phyloP scores from a whole-genome alignment of 1,140 invertebrate genomes.

The Ruditapes philippinarum region DNA sequence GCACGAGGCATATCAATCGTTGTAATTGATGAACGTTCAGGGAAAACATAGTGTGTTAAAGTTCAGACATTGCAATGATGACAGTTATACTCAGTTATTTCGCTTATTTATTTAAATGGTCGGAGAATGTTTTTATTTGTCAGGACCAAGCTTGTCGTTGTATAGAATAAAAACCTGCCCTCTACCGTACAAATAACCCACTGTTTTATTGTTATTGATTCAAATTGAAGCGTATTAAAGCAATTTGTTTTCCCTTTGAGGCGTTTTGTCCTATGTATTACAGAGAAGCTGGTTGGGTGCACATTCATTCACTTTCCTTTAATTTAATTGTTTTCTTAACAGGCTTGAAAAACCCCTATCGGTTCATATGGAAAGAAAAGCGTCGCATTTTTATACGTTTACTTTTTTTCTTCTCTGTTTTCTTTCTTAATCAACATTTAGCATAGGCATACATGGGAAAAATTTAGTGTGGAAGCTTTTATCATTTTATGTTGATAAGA shows the following conservation, averaged over 20 bases:
- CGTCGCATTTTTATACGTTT: background rate
- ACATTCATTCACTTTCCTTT: background rate
- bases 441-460: no score
- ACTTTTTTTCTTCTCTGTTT: background rate
- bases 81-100: no score
- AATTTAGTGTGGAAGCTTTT: no score
- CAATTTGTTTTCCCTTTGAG: conserved; percentile 21
- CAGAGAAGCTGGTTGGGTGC: conserved; percentile 4
- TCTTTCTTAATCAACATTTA: no score
- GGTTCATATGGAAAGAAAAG: background rate
- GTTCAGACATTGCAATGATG: background rate
- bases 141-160: background rate
- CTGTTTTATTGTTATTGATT: conserved; percentile 40
- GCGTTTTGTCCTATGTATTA: background rate
- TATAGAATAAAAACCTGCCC: conserved; percentile 2
- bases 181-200: conserved; percentile 3
- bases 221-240: background rate
- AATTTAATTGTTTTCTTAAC: conserved; percentile 33
- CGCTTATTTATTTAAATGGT: background rate
- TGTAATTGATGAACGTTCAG: no score
- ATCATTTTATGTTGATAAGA: no score
- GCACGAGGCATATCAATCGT: no score
- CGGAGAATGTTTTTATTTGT: conserved; percentile 5
- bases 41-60: no score
- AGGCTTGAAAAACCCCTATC: background rate